phyloP scores from a whole-genome alignment of 2,113 vertebrate species.

The Prionailurus viverrinus region DNA sequence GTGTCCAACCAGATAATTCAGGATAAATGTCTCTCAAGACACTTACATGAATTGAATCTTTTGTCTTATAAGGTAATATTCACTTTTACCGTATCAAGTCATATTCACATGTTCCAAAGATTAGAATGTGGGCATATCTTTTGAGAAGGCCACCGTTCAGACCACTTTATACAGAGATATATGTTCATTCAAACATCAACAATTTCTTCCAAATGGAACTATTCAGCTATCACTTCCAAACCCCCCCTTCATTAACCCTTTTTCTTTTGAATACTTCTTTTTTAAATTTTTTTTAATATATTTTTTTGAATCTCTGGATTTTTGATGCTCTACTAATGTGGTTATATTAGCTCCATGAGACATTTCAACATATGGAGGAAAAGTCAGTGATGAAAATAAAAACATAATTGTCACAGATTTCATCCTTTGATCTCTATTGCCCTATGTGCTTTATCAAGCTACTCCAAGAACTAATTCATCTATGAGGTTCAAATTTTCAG shows the following conservation, averaged over 20 bases:
- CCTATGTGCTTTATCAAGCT: not conserved
- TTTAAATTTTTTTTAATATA: not conserved
- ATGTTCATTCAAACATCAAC: not conserved
- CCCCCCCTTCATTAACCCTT: not conserved
- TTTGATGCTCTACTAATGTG: not conserved
- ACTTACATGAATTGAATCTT: not conserved
- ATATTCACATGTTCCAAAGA: not conserved
- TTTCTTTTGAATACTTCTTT: not conserved
- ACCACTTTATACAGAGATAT: not conserved
- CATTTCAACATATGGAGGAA: not conserved
- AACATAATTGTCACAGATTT: not conserved
- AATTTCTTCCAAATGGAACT: not conserved
- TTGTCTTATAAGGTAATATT: not conserved
- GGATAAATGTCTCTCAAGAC: not conserved
- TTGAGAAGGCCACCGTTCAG: not conserved
- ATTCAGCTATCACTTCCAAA: not conserved
- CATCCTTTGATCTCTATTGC: not conserved
- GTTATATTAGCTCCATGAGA: not conserved
- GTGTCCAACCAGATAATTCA: not conserved
- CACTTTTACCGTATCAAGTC: not conserved
- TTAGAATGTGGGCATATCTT: not conserved
- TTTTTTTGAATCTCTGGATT: not conserved
- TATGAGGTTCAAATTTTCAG: not conserved
- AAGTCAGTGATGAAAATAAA: slow-evolving; percentile 1
- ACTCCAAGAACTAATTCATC: not conserved